Conservation (phyloP, 2,113 vertebrate species). For the Turdus rufiventris region DNA sequence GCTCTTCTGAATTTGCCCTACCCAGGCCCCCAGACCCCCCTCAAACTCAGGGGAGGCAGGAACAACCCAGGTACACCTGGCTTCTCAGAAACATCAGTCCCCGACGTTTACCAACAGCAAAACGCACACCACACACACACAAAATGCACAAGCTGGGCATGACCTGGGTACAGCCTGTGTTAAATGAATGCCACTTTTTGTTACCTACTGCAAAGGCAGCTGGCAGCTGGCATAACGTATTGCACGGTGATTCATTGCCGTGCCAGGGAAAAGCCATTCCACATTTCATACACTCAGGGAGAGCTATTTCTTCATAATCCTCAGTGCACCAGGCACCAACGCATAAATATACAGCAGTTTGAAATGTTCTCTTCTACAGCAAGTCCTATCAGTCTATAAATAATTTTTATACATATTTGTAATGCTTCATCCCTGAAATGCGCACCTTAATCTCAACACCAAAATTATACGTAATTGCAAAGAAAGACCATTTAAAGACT, state of each 20-base stretch:
- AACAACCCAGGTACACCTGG: rapidly evolving
- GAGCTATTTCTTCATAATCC: not conserved
- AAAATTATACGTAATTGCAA: not conserved
- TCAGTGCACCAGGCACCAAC: not conserved
- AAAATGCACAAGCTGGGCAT: not conserved
- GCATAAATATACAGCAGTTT: not conserved
- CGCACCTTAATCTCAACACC: not conserved
- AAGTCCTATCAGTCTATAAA: not conserved
- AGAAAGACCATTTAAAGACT: not conserved
- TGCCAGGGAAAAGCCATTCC: not conserved
- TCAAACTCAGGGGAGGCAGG: not conserved
- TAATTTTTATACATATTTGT: not conserved
- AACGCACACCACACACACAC: rapidly evolving
- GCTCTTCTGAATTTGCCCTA: not conserved
- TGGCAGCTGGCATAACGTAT: not conserved
- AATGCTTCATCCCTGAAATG: constrained; percentile 2
- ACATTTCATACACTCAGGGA: not conserved
- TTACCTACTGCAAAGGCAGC: not conserved
- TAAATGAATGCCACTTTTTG: not conserved
- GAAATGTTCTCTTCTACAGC: not conserved
- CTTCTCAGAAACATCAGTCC: not conserved
- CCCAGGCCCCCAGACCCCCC: not conserved
- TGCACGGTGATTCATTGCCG: not conserved
- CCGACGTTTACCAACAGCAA: not conserved
- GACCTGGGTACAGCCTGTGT: not conserved